Conservation (phyloP, 2,888 invertebrate species). For the Argyra leucocephala region DNA sequence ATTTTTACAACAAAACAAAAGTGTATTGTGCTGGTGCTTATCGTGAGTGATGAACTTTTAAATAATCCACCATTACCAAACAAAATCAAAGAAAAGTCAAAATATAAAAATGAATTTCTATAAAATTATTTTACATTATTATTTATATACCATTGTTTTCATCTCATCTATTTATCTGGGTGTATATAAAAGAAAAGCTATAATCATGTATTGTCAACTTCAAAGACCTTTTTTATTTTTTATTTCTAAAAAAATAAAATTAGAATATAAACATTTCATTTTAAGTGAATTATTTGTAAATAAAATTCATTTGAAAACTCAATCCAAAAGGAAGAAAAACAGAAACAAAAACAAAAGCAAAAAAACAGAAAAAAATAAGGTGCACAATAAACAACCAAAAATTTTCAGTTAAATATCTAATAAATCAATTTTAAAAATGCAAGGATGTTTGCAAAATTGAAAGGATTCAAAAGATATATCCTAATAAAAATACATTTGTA, state of each 20-base stretch:
- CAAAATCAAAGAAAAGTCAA: too few species aligned
- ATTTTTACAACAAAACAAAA: background rate
- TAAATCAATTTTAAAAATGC: slow-evolving; percentile 1
- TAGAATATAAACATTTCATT: background rate
- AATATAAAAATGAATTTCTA: background rate
- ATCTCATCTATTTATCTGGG: background rate
- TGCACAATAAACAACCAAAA: background rate
- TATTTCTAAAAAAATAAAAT: background rate
- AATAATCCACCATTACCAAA: background rate
- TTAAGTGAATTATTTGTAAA: background rate
- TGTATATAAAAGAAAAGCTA: background rate
- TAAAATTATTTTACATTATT: background rate
- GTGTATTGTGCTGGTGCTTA: too few species aligned
- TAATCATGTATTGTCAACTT: background rate
- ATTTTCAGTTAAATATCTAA: background rate
- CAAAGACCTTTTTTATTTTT: background rate
- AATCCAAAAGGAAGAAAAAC: too few species aligned
- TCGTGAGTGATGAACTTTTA: background rate
- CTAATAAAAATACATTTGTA: too few species aligned
- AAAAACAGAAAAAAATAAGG: too few species aligned
- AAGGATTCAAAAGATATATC: background rate
- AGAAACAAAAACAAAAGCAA: too few species aligned
- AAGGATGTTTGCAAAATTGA: background rate
- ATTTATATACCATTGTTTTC: too few species aligned
- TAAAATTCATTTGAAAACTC: background rate